phyloP scores from a whole-genome alignment of 2,113 vertebrate species.

The Thinocorus orbignyianus region DNA sequence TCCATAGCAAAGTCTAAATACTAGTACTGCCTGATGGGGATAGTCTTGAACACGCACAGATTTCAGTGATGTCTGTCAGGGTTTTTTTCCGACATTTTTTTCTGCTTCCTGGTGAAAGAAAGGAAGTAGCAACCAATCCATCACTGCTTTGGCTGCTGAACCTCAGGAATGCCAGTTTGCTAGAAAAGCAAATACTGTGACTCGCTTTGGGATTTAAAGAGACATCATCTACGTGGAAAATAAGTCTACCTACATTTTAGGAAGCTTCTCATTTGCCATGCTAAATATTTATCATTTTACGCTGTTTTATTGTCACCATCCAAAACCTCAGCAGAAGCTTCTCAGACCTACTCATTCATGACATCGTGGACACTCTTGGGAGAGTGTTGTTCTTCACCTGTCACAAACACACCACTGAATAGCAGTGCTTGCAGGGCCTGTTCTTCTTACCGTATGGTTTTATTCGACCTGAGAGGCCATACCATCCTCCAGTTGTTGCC shows the following conservation, averaged over 20 bases:
- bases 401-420: background rate
- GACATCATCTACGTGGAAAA: background rate
- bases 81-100: background rate
- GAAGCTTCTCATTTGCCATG: background rate
- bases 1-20: background rate
- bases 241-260: background rate
- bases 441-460: background rate
- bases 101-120: background rate
- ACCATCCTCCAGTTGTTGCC: background rate
- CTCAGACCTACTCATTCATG: fast-evolving
- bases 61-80: background rate
- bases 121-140: background rate
- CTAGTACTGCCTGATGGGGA: background rate
- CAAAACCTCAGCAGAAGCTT: background rate
- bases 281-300: background rate
- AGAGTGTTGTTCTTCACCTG: background rate
- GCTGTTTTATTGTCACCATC: background rate
- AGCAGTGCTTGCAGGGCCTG: background rate
- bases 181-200: background rate
- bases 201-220: background rate
- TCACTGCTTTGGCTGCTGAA: background rate
- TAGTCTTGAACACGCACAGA: background rate
- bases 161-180: background rate
- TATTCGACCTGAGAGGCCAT: background rate
- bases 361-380: background rate